Percentiles rank a stretch among this genome's conserved stretches.
phyloP scores from a whole-genome alignment of 30 jellyfish, hydroid and myxozoan genomes.

The Pelagia noctiluca region DNA sequence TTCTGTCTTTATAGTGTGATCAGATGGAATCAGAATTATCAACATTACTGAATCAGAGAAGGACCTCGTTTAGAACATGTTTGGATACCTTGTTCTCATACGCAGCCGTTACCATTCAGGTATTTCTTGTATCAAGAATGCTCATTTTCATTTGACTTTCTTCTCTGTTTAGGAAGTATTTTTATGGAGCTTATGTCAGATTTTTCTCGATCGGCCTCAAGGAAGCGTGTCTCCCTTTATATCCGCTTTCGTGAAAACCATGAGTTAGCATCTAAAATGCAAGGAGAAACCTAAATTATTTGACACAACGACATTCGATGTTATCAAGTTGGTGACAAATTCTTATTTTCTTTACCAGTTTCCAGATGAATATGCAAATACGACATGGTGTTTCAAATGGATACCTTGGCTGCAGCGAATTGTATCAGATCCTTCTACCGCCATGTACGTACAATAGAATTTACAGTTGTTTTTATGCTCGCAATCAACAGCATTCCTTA shows the following conservation, averaged over 20 bases:
- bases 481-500: too few relatives aligned
- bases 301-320: too few relatives aligned
- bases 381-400: conserved; percentile 74
- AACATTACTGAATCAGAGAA: conserved; percentile 75
- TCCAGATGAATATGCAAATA: conserved; percentile 61
- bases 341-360: conserved; percentile 52
- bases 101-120: conserved; percentile 85
- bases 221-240: too few relatives aligned
- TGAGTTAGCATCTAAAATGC: too few relatives aligned
- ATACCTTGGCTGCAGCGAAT: conserved; percentile 74
- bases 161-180: too few relatives aligned
- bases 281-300: too few relatives aligned
- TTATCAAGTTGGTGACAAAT: too few relatives aligned
- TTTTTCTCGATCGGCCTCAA: too few relatives aligned
- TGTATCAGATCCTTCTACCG: conserved; percentile 56
- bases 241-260: too few relatives aligned
- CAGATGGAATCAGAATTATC: conserved; percentile 87
- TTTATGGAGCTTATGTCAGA: too few relatives aligned
- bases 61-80: conserved; percentile 78
- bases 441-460: conserved; percentile 12
- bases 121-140: too few relatives aligned
- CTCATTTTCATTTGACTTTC: too few relatives aligned
- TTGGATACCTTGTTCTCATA: conserved; percentile 83
- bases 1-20: conserved; percentile 61
- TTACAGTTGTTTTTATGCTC: neutral